A percentile compares a stretch with the other conserved stretches of the same genome.
These are phyloP conservation scores for Redunca redunca DNA, from an alignment of 2,113 vertebrate genomes.

Conservation along the genomic window DNA sequence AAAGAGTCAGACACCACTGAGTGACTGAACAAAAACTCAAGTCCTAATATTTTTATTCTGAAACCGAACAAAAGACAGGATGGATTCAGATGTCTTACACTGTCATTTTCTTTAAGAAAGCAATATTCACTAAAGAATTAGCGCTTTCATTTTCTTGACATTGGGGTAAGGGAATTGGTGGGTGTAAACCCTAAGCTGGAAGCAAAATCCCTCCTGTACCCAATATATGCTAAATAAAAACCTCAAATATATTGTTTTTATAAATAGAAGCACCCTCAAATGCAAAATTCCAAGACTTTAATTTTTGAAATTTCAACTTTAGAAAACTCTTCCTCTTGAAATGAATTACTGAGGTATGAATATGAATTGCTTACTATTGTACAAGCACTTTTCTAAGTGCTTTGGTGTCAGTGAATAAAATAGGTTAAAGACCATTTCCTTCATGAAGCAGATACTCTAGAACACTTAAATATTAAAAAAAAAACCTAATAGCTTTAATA, in stretches of 20 bases:
- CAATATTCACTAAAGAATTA: neutral
- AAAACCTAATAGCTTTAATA: neutral
- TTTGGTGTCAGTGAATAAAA: neutral
- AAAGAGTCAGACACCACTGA: neutral
- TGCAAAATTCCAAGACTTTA: neutral
- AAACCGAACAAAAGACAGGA: neutral
- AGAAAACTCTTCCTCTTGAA: neutral
- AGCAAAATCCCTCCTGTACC: neutral
- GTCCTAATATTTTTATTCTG: neutral
- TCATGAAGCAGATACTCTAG: neutral
- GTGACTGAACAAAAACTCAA: neutral
- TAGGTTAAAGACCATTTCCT: neutral
- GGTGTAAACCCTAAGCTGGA: neutral
- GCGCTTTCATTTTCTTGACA: neutral
- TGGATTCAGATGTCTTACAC: neutral
- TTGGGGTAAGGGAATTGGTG: neutral
- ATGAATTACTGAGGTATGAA: neutral
- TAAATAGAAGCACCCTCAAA: neutral
- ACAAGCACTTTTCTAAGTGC: neutral
- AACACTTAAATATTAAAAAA: neutral
- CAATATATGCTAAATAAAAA: neutral
- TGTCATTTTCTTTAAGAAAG: slow-evolving; percentile 9
- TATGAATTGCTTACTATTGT: neutral
- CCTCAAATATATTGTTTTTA: neutral
- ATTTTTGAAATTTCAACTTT: neutral